Evolutionary conservation across 1,140 invertebrate species (phyloP).

Genomic region (Pseudomyrmex sp.): DNA sequence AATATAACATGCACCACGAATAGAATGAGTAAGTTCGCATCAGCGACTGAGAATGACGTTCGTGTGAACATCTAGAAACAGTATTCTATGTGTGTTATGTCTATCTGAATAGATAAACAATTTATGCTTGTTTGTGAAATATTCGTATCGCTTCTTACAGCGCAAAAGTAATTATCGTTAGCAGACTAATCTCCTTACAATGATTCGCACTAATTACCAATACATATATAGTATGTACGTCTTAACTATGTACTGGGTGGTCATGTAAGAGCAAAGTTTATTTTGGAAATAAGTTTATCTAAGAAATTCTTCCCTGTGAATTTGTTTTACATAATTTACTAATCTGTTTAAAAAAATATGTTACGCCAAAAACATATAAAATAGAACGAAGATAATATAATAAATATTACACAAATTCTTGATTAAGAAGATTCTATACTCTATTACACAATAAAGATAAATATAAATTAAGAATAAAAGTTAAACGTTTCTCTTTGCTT

Average conservation of each 20-base stretch:
- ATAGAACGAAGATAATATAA: background rate
- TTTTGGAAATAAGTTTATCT: background rate
- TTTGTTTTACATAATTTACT: no score
- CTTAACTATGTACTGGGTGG: background rate
- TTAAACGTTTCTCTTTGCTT: background rate
- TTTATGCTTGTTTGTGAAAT: background rate
- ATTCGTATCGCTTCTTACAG: background rate
- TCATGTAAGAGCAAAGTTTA: background rate
- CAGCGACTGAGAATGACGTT: background rate
- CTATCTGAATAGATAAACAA: background rate
- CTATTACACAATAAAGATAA: background rate
- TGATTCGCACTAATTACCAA: slow-evolving; percentile 47
- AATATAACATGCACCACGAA: slow-evolving; percentile 37
- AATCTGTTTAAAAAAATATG: no score
- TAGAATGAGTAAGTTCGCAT: slow-evolving; percentile 26
- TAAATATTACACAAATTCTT: background rate
- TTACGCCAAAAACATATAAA: no score
- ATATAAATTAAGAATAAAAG: slow-evolving; percentile 18
- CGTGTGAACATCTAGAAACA: background rate
- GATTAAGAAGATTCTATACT: background rate
- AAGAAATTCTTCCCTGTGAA: background rate
- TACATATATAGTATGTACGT: background rate
- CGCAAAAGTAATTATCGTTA: slow-evolving; percentile 48
- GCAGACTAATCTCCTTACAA: background rate
- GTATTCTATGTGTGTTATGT: background rate